Evolutionary conservation across 2,888 invertebrate species (phyloP).

Genomic region (Stenurella melanura): DNA sequence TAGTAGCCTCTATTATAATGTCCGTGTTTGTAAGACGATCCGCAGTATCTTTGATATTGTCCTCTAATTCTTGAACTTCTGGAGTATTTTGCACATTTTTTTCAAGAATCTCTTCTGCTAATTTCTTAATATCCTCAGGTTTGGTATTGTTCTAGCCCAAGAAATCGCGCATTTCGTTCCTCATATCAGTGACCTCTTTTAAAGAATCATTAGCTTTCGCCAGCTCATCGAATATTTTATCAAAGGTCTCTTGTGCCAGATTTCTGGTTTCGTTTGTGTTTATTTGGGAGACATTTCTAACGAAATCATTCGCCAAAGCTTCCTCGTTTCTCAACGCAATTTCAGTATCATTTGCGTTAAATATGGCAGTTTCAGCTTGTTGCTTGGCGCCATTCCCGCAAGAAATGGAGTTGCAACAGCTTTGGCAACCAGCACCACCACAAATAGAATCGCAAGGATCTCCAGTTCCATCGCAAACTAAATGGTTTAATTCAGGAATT

Average conservation of each 20-base stretch:
- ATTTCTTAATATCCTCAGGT: conserved; percentile 79
- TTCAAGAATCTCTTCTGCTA: conserved; percentile 73
- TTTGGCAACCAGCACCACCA: conserved; percentile 92
- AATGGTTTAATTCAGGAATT: conserved; percentile 90
- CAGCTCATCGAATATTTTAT: conserved; percentile 75
- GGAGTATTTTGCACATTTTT: conserved; percentile 88
- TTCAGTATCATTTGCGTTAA: conserved; percentile 91
- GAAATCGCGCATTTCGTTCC: conserved; percentile 69
- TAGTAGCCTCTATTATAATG: conserved; percentile 91
- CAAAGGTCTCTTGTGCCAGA: conserved; percentile 82
- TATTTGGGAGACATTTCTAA: conserved; percentile 84
- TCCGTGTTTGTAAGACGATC: conserved; percentile 94
- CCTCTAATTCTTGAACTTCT: conserved; percentile 88
- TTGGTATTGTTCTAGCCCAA: conserved; percentile 73
- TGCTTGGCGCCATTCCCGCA: conserved; percentile 93
- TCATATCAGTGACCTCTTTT: conserved; percentile 64
- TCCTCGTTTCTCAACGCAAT: conserved; percentile 87
- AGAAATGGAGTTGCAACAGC: conserved; percentile 90
- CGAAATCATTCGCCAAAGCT: conserved; percentile 86
- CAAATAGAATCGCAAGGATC: conserved; percentile 91
- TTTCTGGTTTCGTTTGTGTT: conserved; percentile 85
- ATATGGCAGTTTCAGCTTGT: conserved; percentile 91
- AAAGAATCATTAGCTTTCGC: conserved; percentile 67
- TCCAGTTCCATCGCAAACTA: conserved; percentile 76
- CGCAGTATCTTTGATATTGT: conserved; percentile 89